phyloP scores from a whole-genome alignment of 2,888 invertebrate genomes.

The Apodemia hepburni region DNA sequence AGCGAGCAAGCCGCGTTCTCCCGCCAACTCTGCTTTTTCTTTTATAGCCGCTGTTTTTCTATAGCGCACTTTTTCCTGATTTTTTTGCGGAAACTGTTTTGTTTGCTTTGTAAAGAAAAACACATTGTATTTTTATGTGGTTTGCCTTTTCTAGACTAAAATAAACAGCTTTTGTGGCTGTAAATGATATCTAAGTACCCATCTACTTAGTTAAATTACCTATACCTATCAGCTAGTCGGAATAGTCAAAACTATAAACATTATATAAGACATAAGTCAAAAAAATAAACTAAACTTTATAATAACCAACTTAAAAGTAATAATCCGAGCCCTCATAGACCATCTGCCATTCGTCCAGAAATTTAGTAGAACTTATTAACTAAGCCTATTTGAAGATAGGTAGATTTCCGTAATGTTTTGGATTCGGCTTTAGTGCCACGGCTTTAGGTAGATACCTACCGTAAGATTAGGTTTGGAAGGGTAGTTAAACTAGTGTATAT shows the following conservation, averaged over 20 bases:
- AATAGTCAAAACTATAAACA: background rate
- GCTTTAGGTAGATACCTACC: no score
- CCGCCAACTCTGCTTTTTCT: conserved; percentile 77
- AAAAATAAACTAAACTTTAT: no score
- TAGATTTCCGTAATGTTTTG: no score
- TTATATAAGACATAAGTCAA: background rate
- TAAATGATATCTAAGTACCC: conserved; percentile 3
- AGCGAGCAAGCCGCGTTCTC: conserved; percentile 63
- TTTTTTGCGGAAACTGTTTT: conserved; percentile 69
- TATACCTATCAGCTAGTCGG: background rate
- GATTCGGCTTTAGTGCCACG: no score
- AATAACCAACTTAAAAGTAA: no score
- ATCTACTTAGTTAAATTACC: background rate
- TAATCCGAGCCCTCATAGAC: no score
- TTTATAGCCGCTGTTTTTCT: conserved; percentile 77
- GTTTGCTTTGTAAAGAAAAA: conserved; percentile 68
- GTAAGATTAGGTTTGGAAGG: no score
- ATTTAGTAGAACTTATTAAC: no score
- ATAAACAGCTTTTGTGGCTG: conserved; percentile 35
- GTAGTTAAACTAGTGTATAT: no score
- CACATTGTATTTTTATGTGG: conserved; percentile 70
- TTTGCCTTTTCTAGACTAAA: conserved; percentile 46
- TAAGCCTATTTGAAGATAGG: no score
- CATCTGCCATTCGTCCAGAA: no score
- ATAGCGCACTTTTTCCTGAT: conserved; percentile 72